Conservation (phyloP, 2,888 invertebrate species). For the Andrena flavipes region DNA sequence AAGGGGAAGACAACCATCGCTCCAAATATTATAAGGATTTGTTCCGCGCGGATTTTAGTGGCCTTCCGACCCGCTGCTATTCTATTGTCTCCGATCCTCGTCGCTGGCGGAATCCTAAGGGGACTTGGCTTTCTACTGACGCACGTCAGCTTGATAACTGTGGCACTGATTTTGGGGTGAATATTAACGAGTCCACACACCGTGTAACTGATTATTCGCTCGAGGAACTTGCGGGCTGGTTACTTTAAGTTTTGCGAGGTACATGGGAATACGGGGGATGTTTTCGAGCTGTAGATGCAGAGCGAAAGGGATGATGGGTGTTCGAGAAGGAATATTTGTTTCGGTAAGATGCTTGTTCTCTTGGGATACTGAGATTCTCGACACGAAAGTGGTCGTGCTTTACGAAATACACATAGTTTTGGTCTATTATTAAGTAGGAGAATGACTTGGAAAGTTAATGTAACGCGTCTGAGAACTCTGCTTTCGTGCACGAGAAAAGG, state of each 20-base stretch:
- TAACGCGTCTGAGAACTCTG: too few relatives aligned
- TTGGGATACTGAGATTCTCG: too few relatives aligned
- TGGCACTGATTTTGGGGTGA: constrained; percentile 1
- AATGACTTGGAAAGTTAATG: too few relatives aligned
- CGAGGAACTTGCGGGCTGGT: not conserved
- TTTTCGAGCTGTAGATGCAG: not conserved
- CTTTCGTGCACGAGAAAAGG: too few relatives aligned
- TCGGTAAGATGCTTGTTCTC: too few relatives aligned
- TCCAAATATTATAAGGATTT: constrained; percentile 17
- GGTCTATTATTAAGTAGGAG: too few relatives aligned
- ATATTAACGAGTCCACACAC: constrained; percentile 1
- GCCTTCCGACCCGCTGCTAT: not conserved
- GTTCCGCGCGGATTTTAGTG: constrained; percentile 3
- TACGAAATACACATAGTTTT: too few relatives aligned
- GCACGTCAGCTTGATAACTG: not conserved
- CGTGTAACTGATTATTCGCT: not conserved
- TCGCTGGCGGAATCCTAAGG: not conserved
- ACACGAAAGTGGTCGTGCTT: too few relatives aligned
- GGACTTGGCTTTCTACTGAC: not conserved
- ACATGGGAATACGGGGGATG: not conserved
- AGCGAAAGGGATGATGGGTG: too few relatives aligned
- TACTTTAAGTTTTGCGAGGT: not conserved
- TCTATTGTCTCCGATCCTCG: not conserved
- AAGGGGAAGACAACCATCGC: not conserved
- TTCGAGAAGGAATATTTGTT: too few relatives aligned